phyloP scores from a whole-genome alignment of 2,888 invertebrate species.

The Nomada flava region DNA sequence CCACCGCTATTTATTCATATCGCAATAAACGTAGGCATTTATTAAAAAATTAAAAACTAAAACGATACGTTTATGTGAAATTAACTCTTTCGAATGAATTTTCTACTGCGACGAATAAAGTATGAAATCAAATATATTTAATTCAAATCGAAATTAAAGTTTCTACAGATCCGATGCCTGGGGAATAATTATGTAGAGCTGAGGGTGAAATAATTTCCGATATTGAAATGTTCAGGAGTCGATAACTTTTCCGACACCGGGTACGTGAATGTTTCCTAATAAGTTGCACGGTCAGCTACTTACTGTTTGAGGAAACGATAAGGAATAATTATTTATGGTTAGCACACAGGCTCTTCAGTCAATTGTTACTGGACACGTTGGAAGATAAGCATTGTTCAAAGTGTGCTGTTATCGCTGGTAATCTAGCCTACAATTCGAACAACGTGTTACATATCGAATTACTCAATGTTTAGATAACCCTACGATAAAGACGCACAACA shows the following conservation, averaged over 20 bases:
- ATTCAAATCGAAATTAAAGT: too few species aligned
- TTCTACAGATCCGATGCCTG: too few species aligned
- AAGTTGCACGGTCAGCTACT: not conserved
- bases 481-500: not conserved
- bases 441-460: slow-evolving; percentile 12
- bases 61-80: too few species aligned
- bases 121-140: too few species aligned
- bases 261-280: slow-evolving; percentile 1
- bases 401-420: slow-evolving; percentile 24
- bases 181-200: not conserved
- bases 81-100: not conserved
- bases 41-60: too few species aligned
- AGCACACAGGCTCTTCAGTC: not conserved
- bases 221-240: not conserved
- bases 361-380: not conserved
- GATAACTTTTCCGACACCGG: not conserved
- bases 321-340: slow-evolving; percentile 11
- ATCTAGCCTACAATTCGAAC: slow-evolving; percentile 19
- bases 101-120: not conserved
- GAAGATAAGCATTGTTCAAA: slow-evolving; percentile 25
- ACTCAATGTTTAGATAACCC: slow-evolving; percentile 23
- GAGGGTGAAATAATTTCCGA: not conserved
- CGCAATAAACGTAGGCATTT: not conserved
- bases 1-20: not conserved
- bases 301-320: slow-evolving; percentile 3